Evolutionary conservation across 2,888 invertebrate species (phyloP).

Genomic region (Xanthia togata): DNA sequence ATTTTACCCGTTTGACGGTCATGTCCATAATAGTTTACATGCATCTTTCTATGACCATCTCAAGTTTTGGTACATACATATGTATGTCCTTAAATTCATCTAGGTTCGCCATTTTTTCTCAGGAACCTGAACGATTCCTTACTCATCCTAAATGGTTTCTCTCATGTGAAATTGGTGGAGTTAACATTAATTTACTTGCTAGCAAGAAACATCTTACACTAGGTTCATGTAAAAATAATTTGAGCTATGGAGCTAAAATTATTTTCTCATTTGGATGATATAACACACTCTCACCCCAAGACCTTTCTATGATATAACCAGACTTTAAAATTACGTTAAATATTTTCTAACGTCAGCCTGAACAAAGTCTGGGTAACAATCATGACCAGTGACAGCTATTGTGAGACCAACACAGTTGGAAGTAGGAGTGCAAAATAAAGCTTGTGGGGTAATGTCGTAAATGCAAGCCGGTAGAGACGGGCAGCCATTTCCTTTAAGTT

Average conservation of each 20-base stretch:
- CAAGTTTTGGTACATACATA: no score
- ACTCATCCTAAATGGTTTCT: not conserved
- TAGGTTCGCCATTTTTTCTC: no score
- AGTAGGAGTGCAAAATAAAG: slow-evolving; percentile 73
- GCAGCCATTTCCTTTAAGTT: slow-evolving; percentile 65
- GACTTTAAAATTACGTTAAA: slow-evolving; percentile 60
- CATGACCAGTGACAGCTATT: slow-evolving; percentile 70
- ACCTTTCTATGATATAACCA: slow-evolving; percentile 43
- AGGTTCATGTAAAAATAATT: not conserved
- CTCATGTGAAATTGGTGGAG: not conserved
- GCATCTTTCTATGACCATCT: no score
- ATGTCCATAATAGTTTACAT: no score
- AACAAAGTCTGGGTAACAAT: slow-evolving; percentile 68
- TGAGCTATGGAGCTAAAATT: not conserved
- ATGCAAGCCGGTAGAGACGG: slow-evolving; percentile 67
- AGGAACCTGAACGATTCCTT: no score
- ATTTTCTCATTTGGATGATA: not conserved
- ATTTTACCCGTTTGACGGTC: no score
- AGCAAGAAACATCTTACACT: not conserved
- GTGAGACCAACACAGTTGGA: slow-evolving; percentile 61
- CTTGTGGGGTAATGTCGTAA: slow-evolving; percentile 71
- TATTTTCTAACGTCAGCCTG: slow-evolving; percentile 53
- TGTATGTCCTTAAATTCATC: no score
- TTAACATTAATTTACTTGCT: not conserved
- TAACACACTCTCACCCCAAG: slow-evolving; percentile 26